A percentile compares a stretch with the other conserved stretches of the same genome.
phyloP scores from a whole-genome alignment of 2,113 vertebrate species.

The Colistium nudipinnis region DNA sequence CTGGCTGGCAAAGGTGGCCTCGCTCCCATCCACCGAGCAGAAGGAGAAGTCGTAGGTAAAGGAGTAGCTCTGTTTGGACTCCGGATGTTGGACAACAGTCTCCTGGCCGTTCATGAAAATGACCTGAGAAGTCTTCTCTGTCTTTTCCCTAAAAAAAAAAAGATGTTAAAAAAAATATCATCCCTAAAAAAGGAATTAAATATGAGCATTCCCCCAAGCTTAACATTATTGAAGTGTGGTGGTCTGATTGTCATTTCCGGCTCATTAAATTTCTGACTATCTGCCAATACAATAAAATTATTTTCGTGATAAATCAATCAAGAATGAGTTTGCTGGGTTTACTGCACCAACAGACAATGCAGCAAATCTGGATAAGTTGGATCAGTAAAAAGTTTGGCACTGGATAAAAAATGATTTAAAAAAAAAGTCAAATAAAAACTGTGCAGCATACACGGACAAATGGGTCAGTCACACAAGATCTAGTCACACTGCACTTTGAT shows the following conservation, averaged over 20 bases:
- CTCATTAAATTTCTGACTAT: no score
- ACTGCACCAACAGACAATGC: no score
- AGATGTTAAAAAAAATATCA: neutral
- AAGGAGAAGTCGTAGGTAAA: constrained; percentile 91
- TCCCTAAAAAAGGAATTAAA: neutral
- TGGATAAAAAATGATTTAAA: no score
- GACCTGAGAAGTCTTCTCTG: constrained; percentile 82
- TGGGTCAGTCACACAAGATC: neutral
- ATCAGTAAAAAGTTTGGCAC: no score
- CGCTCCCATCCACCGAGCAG: constrained; percentile 87
- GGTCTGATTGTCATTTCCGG: neutral
- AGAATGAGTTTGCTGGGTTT: no score
- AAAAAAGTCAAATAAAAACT: no score
- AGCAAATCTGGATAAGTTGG: no score
- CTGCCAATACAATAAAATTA: no score
- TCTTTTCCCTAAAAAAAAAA: constrained; percentile 84
- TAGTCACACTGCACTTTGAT: neutral
- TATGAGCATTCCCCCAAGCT: neutral
- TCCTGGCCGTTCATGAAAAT: constrained; percentile 87
- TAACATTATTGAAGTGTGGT: neutral
- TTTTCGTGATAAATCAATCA: no score
- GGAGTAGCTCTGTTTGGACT: constrained; percentile 84
- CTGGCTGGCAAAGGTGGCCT: constrained; percentile 86
- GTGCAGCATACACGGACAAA: no score
- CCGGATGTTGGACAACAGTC: constrained; percentile 84